Base-by-base conservation (phyloP, 2,888 invertebrate genomes). In the Pyrochroa serraticornis region DNA sequence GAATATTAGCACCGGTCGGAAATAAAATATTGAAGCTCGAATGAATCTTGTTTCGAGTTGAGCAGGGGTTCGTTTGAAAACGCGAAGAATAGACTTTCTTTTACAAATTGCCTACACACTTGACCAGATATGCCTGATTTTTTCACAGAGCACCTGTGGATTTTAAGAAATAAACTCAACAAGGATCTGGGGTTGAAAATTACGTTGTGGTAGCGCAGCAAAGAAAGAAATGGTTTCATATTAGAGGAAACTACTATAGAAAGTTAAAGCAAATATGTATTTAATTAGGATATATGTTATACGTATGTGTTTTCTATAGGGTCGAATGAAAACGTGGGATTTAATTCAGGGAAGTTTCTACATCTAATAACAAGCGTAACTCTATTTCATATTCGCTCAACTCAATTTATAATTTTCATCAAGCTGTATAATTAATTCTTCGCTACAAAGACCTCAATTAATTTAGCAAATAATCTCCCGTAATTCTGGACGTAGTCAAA, bases 11-110 rank as follows among this genome's bases (percentile, higher is more conserved):
- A 53, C 58, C 45, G 31, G n/a, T 46, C 51, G 61, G 63, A 60
- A 58, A 63, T 66, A 60, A 65, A 65, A 65, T 62, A 61, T 65
- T 64, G 62, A 63, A 63, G 59, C 57, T 54, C 54, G 58, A 62
- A 47, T 51, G 58, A 62, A 58, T 22, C 22, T 22, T 22, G 22
- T 22, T 22, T 22, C 22, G 22, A 63, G 62, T 65, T 22, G 22
- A 22, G 22, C 5, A 22, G 22, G 22, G 22, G 5, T 5, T 22
- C 22, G 22, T 22, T 22, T 22, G 22, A 22, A 22, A 5, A 22
- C 22, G 22, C 22, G 5, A 22, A 22, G 22, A 5, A 22, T 22
- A 22, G 3, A 3, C 5, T 22, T 5, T 22, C 22, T 5, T 22
- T 22, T 22, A 22, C 22, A 22, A 22, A 22, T 22, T 5, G 22